phyloP scores from a whole-genome alignment of 2,113 vertebrate species.

The Eudorcas thomsonii region DNA sequence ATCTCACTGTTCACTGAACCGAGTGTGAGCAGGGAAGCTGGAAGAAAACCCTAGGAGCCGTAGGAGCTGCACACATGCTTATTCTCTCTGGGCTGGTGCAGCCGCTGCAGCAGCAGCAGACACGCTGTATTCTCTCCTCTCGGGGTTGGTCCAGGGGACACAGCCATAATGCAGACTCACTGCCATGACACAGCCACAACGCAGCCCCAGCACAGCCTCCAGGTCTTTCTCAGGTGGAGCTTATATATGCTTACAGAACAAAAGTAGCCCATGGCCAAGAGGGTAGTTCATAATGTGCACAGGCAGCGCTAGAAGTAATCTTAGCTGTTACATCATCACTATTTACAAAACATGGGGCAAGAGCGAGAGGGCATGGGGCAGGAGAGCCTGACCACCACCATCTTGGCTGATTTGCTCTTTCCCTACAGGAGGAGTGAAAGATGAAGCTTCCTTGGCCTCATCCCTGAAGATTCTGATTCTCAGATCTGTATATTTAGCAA shows the following conservation, averaged over 20 bases:
- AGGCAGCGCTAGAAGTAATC: neutral
- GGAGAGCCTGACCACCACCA: neutral
- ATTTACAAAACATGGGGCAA: neutral
- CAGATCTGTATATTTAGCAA: neutral
- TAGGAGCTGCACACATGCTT: neutral
- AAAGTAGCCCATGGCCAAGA: neutral
- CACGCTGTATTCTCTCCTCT: neutral
- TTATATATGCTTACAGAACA: neutral
- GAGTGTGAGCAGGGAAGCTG: neutral
- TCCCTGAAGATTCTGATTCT: neutral
- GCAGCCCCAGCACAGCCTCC: neutral
- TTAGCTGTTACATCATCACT: neutral
- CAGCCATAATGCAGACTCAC: neutral
- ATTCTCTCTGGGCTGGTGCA: neutral
- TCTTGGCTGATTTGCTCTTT: neutral
- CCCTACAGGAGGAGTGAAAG: neutral
- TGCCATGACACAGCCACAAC: neutral
- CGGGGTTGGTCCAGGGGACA: neutral
- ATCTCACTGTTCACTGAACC: neutral
- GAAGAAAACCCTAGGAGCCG: neutral
- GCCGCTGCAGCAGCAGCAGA: neutral
- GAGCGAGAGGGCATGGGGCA: neutral
- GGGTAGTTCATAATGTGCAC: neutral
- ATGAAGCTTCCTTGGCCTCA: neutral
- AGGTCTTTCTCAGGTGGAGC: neutral